A percentile compares a stretch with the other conserved stretches of the same genome.
Conservation (phyloP, 2,113 vertebrate genomes). For the Pedetes capensis region DNA sequence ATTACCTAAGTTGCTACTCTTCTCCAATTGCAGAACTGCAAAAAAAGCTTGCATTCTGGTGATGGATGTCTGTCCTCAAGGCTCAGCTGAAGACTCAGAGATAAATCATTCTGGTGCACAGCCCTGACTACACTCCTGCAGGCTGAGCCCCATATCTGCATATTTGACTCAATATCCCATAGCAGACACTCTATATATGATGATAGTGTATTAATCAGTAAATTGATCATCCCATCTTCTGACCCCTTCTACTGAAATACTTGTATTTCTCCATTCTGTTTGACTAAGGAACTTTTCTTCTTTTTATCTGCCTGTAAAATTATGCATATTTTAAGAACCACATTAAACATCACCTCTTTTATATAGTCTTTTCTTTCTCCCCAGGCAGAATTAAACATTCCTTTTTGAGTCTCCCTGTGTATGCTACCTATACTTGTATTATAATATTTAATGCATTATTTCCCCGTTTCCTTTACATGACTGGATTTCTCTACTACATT, state of each 20-base stretch:
- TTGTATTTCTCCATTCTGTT: not conserved
- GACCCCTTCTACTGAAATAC: not conserved
- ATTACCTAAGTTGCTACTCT: not conserved
- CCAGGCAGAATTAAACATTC: slow-evolving; percentile 36
- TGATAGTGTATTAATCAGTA: not conserved
- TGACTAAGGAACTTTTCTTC: not conserved
- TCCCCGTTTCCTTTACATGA: not conserved
- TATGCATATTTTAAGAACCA: slow-evolving; percentile 36
- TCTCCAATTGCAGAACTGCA: not conserved
- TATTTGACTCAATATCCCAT: not conserved
- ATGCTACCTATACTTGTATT: not conserved
- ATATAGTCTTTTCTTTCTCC: slow-evolving; percentile 13
- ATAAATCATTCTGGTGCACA: accelerated
- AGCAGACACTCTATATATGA: not conserved
- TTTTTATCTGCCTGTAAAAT: not conserved
- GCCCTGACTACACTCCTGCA: not conserved
- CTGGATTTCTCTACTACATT: not conserved
- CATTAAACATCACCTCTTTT: not conserved
- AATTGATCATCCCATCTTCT: not conserved
- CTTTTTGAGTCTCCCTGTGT: not conserved
- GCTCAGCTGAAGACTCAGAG: not conserved
- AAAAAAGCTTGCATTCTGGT: not conserved
- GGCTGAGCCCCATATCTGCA: accelerated
- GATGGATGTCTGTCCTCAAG: not conserved
- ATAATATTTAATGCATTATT: slow-evolving; percentile 31